A percentile compares a stretch with the other conserved stretches of the same genome.
Evolutionary conservation across 2,888 invertebrate genomes (phyloP).

Genomic region (Dicycla oo): DNA sequence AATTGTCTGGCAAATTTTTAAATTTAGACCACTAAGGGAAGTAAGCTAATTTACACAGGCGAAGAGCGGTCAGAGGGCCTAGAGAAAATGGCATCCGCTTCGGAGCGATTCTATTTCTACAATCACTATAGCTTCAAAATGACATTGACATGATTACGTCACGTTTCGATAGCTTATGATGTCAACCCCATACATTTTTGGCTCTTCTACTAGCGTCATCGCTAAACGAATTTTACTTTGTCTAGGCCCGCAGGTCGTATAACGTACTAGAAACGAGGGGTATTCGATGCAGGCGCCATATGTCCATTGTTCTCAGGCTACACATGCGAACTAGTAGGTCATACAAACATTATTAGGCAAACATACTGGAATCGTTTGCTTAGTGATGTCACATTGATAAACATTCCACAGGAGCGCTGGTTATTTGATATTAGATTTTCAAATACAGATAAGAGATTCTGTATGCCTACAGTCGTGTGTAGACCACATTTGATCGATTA

Average conservation of each 20-base stretch:
- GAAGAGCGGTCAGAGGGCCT: constrained; percentile 42
- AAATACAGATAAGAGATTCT: constrained; percentile 51
- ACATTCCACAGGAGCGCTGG: constrained; percentile 45
- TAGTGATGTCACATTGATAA: constrained; percentile 69
- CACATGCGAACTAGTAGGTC: constrained; percentile 76
- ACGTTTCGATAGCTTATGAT: no score
- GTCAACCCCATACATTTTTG: no score
- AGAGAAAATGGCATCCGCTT: no score
- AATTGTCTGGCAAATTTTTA: constrained; percentile 55
- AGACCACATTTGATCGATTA: constrained; percentile 38
- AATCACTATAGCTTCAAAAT: no score
- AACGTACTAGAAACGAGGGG: constrained; percentile 63
- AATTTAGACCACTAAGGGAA: constrained; percentile 53
- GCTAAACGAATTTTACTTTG: no score
- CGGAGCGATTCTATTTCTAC: no score
- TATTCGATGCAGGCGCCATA: constrained; percentile 65
- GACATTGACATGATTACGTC: no score
- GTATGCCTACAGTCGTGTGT: constrained; percentile 25
- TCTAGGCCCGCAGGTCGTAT: no score
- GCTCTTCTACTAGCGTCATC: no score
- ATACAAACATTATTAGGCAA: constrained; percentile 76
- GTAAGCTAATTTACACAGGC: constrained; percentile 59
- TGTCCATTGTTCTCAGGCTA: constrained; percentile 73
- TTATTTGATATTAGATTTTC: constrained; percentile 57
- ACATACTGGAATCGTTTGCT: constrained; percentile 70